Evolutionary conservation across 2,888 invertebrate genomes (phyloP), one percentile per base, ranked within the genome.

Genomic region (Lithosia quadra): DNA sequence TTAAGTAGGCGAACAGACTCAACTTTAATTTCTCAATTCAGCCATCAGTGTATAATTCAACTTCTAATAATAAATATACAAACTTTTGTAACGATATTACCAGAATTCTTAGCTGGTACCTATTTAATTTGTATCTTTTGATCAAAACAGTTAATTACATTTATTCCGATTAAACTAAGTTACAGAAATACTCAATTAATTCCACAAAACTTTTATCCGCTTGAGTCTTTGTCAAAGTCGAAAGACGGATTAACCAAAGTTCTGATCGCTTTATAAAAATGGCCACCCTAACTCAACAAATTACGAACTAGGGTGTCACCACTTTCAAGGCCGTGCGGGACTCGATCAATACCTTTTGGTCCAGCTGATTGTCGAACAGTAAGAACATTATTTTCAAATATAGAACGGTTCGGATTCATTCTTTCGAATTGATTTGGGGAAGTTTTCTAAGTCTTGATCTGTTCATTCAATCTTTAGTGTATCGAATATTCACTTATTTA

Each of bases 281-380:
- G 61, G 28, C 10, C 53, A 61, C 49, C 57, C 43, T 49, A 58
- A 21, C 55, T 68, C 56, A 64, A 59, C 57, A 24, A 64, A 67
- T 55, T 63, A 60, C 43, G 24, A 33, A 67, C 62, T 63, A 67
- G 63, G 71, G 68, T 69, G 53, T 76, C 55, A 73, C 65, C 22
- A 18, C 11, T 59, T 66, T 15, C 78, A 82, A 82, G 80, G 81
- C 71, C 73, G 56, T 57, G 22, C 21, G 72, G 67, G 71, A 53
- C 63, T n/a, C 62, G 81, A 81, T 81, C 81, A 76, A 81, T 82
- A 81, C 65, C 55, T 60, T 58, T 43, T 61, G 59, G 15, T 72
- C 39, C 81, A 74, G 76, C 78, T 75, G 73, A 63, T 71, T 65
- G 55, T 55, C 18, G 63, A 68, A 67, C 36, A 43, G 57, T 57